Evolutionary conservation across 2,888 invertebrate genomes (phyloP), one percentile per base, ranked within the genome.

Genomic region (Siphlonurus alternatus): DNA sequence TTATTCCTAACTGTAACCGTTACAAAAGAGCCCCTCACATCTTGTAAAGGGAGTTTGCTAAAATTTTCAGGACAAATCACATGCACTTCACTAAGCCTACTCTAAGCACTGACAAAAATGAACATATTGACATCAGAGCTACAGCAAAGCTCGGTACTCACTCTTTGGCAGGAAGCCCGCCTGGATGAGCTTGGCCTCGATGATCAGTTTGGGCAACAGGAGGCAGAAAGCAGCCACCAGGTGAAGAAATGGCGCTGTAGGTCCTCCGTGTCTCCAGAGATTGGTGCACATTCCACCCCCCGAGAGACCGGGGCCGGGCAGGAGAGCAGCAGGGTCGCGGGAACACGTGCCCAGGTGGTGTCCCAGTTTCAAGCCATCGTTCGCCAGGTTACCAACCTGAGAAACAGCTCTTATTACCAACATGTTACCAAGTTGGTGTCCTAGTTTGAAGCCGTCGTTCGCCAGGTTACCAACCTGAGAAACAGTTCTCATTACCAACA

Each of bases 361-460:
- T 5, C 38, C 89, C 68, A 93, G 78, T 76, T 89, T 88, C 71
- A 87, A 85, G 65, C 92, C 91, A 75, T 93, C 93, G 76, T 93
- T 93, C 67, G 93, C 89, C 72, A 90, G 81, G 77, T 93, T 93
- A 53, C 93, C 87, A 67, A 83, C 77, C 77, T 83, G 77, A 63
- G 72, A 71, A n/a, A n/a, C n/a, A n/a, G n/a, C n/a, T n/a, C n/a
- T n/a, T n/a, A n/a, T n/a, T n/a, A n/a, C n/a, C n/a, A n/a, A n/a
- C n/a, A n/a, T n/a, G n/a, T n/a, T 38, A 15, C 38, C 15, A 5
- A 38, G 38, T 5, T 38, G 38, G 15, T 38, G 38, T 5, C 38
- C 89, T 68, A 93, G 78, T 76, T 89, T 88, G 71, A 87, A 85
- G 65, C 92, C 91, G 75, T 93, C 93, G 76, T 93, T 93, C 67